A percentile compares a stretch with the other conserved stretches of the same genome.
Conservation (phyloP, 2,113 vertebrate genomes). For the cattle (Bos taurus) region ARS-UCD2.0 NC_037344.1:59337501-59338000, state of each 20-base stretch:
- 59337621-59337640: not conserved
- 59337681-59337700: not conserved
- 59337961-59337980: not conserved
- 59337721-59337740: not conserved
- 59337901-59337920: too few species aligned
- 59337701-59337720: not conserved
- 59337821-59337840: not conserved
- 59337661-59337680: not conserved
- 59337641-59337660: not conserved
- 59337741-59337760: not conserved
- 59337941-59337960: not conserved
- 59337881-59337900: not conserved
- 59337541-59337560: not conserved
- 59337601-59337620: not conserved
- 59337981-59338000: not conserved
- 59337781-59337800: not conserved
- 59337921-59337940: too few species aligned
- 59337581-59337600: not conserved
- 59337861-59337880: not conserved
- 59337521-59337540: not conserved
- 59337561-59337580: not conserved
- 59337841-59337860: not conserved
- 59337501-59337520: too few species aligned
- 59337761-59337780: not conserved
- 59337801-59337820: not conserved